Evolutionary conservation across 1,140 invertebrate species (phyloP).

Genomic region (Bactericera cockerelli): DNA sequence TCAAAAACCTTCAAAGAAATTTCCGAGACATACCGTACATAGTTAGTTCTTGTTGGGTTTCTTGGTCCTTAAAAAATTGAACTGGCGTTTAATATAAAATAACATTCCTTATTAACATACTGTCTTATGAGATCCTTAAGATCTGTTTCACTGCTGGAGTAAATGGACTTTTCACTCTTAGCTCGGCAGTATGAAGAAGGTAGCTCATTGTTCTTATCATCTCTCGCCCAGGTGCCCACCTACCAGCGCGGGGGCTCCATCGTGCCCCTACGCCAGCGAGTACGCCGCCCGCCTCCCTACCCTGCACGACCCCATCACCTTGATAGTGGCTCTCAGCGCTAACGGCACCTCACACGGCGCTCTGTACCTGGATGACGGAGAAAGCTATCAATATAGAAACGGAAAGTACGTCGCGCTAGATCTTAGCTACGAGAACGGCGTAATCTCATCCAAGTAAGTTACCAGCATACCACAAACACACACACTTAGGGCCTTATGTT

Average conservation of each 20-base stretch:
- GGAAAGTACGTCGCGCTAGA: conserved; percentile 61
- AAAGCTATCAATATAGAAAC: conserved; percentile 67
- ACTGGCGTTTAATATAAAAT: too few species aligned
- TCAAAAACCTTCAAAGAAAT: too few species aligned
- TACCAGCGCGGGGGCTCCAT: conserved; percentile 91
- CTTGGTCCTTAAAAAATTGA: too few species aligned
- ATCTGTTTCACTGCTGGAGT: too few species aligned
- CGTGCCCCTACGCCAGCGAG: conserved; percentile 76
- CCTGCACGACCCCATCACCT: conserved; percentile 83
- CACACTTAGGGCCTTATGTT: too few species aligned
- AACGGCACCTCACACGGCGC: conserved; percentile 58
- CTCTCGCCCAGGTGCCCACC: conserved; percentile 79
- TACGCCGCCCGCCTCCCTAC: conserved; percentile 70
- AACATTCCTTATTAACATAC: too few species aligned
- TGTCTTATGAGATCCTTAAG: too few species aligned
- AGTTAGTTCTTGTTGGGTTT: too few species aligned
- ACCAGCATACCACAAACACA: conserved; percentile 85
- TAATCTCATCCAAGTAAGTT: conserved; percentile 51
- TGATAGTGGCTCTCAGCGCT: conserved; percentile 59
- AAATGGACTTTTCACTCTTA: too few species aligned
- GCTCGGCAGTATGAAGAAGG: too few species aligned
- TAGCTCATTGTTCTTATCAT: too few species aligned
- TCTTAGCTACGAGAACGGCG: conserved; percentile 46
- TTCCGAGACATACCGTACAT: too few species aligned
- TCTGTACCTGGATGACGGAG: conserved; percentile 85